Percentiles rank a stretch among this genome's conserved stretches.
Conservation (phyloP, 2,888 invertebrate genomes). For the Pseudococcus longispinus region DNA sequence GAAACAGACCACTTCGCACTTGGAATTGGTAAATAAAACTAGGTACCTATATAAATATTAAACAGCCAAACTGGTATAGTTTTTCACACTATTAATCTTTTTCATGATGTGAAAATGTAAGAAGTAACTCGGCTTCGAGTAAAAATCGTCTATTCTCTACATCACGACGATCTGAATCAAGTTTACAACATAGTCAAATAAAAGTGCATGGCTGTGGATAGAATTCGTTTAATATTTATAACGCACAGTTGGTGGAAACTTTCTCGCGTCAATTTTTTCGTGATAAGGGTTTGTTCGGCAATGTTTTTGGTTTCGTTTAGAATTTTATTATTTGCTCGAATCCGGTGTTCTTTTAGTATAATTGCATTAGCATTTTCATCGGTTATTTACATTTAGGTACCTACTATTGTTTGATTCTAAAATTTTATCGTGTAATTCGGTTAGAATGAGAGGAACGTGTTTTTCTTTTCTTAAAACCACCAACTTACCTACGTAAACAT, state of each 20-base stretch:
- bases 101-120: not conserved
- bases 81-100: constrained; percentile 10
- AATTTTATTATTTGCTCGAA: constrained; percentile 36
- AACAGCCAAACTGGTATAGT: not conserved
- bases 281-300: not conserved
- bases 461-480: too few species aligned
- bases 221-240: constrained; percentile 25
- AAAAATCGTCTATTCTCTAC: constrained; percentile 15
- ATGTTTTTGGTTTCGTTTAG: constrained; percentile 14
- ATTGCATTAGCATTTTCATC: constrained; percentile 38
- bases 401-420: not conserved
- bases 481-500: too few species aligned
- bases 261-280: not conserved
- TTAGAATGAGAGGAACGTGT: not conserved
- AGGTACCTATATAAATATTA: not conserved
- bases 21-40: not conserved
- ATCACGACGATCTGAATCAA: not conserved
- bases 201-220: not conserved
- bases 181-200: constrained; percentile 10
- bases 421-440: not conserved
- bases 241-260: not conserved
- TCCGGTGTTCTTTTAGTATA: not conserved
- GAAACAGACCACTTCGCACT: not conserved
- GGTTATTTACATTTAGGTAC: constrained; percentile 6
- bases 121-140: not conserved